These are phyloP conservation scores for Drosophila picticornis DNA, from an alignment of 2,888 invertebrate species.

Conservation along the genomic window DNA sequence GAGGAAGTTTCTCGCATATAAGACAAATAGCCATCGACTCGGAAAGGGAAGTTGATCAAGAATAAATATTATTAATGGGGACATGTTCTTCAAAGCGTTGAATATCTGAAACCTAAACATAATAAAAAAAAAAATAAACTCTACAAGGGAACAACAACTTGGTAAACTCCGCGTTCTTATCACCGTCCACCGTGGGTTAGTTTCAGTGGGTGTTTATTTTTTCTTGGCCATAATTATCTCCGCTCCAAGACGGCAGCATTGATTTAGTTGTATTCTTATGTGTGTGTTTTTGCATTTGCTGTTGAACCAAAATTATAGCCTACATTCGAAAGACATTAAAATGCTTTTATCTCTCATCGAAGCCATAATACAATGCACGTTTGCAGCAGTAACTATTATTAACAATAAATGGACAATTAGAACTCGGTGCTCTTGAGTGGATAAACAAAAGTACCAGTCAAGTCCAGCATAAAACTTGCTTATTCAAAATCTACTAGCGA, in stretches of 20 bases:
- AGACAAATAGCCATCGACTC: background rate
- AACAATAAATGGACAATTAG: slow-evolving; percentile 16
- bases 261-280: slow-evolving; percentile 22
- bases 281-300: slow-evolving; percentile 11
- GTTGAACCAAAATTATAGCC: slow-evolving; percentile 33
- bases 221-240: slow-evolving; percentile 21
- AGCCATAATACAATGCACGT: slow-evolving; percentile 35
- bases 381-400: slow-evolving; percentile 12
- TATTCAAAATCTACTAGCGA: background rate
- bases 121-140: background rate
- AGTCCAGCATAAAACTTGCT: slow-evolving; percentile 21
- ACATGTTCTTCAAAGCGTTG: background rate
- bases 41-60: background rate
- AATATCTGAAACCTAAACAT: too few relatives aligned
- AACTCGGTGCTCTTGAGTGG: slow-evolving; percentile 2
- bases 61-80: too few relatives aligned
- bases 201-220: slow-evolving; percentile 27
- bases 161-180: slow-evolving; percentile 27
- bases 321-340: slow-evolving; percentile 77
- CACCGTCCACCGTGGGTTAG: slow-evolving; percentile 17
- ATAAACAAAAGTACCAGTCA: background rate
- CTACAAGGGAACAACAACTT: background rate
- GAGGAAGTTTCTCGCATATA: background rate
- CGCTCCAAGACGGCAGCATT: slow-evolving; percentile 10
- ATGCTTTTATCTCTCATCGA: slow-evolving; percentile 63